Conservation (phyloP, 2,888 invertebrate species). For the Cephonodes hylas region DNA sequence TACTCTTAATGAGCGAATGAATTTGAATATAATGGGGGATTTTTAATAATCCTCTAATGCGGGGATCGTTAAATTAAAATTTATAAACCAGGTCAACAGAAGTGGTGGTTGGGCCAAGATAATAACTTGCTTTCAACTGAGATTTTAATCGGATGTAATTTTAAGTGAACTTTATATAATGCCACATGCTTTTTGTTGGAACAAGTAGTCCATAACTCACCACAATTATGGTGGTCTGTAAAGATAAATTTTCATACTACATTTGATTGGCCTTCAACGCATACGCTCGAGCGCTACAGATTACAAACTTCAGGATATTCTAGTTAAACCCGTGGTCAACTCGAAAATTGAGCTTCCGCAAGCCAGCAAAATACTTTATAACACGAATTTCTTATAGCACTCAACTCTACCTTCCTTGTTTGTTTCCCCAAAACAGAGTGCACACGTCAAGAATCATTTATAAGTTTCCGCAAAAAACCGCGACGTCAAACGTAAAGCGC, state of each 20-base stretch:
- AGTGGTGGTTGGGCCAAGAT: neutral
- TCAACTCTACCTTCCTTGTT: too few species aligned
- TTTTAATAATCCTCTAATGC: constrained; percentile 1
- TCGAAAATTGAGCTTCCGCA: too few species aligned
- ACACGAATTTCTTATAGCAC: neutral
- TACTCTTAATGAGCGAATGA: constrained; percentile 2
- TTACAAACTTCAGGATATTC: too few species aligned
- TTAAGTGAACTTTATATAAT: neutral
- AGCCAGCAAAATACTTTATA: too few species aligned
- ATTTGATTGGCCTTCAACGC: neutral
- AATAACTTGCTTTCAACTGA: neutral
- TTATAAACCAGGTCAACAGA: neutral
- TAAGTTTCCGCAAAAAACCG: neutral
- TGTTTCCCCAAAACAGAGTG: neutral
- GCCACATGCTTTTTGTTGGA: too few species aligned
- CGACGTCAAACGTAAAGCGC: neutral
- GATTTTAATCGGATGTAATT: neutral
- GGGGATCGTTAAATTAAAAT: neutral
- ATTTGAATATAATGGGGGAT: neutral
- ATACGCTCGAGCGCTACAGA: too few species aligned
- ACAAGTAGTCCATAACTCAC: too few species aligned
- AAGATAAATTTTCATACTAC: too few species aligned
- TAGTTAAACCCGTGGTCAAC: too few species aligned
- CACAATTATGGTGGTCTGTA: too few species aligned
- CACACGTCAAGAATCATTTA: neutral